phyloP scores from a whole-genome alignment of 2,797 vertebrate genomes.

The Ceyx erithaca region DNA sequence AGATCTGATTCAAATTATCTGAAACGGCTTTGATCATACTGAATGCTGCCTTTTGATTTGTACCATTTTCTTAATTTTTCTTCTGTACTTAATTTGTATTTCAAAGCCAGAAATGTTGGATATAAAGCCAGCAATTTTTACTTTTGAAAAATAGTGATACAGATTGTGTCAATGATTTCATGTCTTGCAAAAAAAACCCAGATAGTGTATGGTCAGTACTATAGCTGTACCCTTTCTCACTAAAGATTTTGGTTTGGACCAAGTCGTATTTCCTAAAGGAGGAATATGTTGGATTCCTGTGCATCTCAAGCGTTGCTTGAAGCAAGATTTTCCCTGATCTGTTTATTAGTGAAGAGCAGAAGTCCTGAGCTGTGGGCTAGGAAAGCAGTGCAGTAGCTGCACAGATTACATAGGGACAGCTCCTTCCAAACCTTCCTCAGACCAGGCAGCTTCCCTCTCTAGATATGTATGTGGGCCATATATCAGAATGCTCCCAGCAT shows the following conservation, averaged over 20 bases:
- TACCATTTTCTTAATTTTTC: slow-evolving; percentile 7
- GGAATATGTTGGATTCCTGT: neutral
- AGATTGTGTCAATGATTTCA: neutral
- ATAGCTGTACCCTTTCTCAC: neutral
- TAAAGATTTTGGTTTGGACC: neutral
- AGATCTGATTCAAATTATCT: slow-evolving; percentile 3
- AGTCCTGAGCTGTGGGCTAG: neutral
- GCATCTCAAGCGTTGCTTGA: neutral
- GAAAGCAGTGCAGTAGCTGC: neutral
- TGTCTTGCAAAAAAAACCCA: neutral
- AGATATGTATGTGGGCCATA: neutral
- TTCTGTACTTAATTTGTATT: neutral
- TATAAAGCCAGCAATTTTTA: neutral
- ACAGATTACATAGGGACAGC: neutral
- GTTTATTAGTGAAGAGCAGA: neutral
- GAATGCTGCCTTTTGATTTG: neutral
- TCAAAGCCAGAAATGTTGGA: neutral
- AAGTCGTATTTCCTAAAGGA: neutral
- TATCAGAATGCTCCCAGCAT: slow-evolving; percentile 39
- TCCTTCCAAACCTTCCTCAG: neutral
- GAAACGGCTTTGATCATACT: neutral
- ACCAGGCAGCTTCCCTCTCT: neutral
- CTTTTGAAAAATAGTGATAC: neutral
- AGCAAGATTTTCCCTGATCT: neutral
- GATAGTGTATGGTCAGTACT: accelerated